phyloP scores from a whole-genome alignment of 2,797 vertebrate genomes.

The Fringilla coelebs region DNA sequence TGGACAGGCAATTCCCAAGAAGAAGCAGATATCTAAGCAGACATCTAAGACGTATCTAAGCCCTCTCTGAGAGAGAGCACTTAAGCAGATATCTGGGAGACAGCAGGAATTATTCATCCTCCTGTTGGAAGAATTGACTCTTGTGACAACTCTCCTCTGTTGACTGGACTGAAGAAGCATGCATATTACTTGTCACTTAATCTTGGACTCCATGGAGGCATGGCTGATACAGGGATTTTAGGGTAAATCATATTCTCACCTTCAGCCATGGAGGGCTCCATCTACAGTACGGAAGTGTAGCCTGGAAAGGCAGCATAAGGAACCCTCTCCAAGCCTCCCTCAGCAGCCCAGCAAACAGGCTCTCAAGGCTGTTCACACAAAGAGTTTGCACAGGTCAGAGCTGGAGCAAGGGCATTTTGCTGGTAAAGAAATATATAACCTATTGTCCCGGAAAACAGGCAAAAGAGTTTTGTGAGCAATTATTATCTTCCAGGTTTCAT shows the following conservation, averaged over 20 bases:
- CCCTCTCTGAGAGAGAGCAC: background rate
- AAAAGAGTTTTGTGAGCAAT: background rate
- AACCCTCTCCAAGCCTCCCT: background rate
- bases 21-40: background rate
- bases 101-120: background rate
- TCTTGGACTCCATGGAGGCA: background rate
- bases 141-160: background rate
- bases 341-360: background rate
- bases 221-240: background rate
- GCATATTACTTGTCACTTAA: background rate
- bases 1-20: background rate
- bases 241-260: background rate
- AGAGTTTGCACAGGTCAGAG: background rate
- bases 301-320: background rate
- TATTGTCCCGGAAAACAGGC: background rate
- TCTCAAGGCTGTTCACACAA: background rate
- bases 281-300: background rate
- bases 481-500: background rate
- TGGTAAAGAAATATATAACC: background rate
- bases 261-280: background rate
- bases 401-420: background rate
- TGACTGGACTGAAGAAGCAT: background rate
- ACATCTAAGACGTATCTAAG: background rate
- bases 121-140: background rate
- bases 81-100: background rate